Percentiles rank a stretch among this genome's conserved stretches.
phyloP scores from a whole-genome alignment of 2,113 vertebrate species.

The Sardina pilchardus region DNA sequence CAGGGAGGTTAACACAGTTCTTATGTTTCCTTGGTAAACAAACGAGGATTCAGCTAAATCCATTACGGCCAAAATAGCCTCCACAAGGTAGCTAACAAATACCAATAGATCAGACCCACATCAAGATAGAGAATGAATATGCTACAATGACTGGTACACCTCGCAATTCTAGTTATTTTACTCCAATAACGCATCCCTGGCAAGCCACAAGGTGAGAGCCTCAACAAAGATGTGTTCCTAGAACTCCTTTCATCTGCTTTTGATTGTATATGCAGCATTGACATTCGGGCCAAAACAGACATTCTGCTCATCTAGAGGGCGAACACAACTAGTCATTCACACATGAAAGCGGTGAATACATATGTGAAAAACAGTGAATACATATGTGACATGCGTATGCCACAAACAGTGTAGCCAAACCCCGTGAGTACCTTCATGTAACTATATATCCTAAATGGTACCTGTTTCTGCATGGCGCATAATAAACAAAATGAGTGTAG shows the following conservation, averaged over 20 bases:
- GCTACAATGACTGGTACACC: background rate
- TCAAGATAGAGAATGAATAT: background rate
- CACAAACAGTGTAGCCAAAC: background rate
- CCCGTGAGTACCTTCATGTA: background rate
- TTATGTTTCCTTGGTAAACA: background rate
- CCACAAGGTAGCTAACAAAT: slow-evolving; percentile 56
- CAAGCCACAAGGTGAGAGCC: background rate
- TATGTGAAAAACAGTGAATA: too few species aligned
- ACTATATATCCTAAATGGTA: background rate
- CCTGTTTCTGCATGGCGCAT: background rate
- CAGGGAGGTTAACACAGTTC: background rate
- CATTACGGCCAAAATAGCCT: background rate
- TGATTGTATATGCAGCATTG: background rate
- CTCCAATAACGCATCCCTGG: background rate
- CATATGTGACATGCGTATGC: background rate
- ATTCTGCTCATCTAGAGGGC: background rate
- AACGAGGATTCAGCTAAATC: background rate
- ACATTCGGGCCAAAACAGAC: background rate
- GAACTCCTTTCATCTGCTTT: slow-evolving; percentile 5
- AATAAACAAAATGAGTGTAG: background rate
- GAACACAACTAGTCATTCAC: background rate
- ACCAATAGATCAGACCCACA: background rate
- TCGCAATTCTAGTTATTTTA: background rate
- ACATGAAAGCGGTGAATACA: too few species aligned
- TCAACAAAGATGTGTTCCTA: background rate